Conservation (phyloP, 2,113 vertebrate genomes). For the Nerophis lumbriciformis region DNA sequence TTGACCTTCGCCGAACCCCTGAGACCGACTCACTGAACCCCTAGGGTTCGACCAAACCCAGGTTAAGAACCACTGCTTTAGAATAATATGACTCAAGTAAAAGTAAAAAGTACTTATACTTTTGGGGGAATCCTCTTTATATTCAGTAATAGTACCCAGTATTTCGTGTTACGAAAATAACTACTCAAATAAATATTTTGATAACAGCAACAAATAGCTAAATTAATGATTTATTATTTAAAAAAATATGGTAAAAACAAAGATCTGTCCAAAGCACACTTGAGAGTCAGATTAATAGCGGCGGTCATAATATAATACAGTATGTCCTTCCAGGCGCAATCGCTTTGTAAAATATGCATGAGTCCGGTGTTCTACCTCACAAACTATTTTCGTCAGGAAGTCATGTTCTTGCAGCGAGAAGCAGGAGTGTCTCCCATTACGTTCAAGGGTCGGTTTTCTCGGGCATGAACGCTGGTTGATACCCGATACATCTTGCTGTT, state of each 20-base stretch:
- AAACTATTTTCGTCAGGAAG: not conserved
- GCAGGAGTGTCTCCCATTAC: conserved; percentile 3
- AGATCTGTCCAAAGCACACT: not conserved
- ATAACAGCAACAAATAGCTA: not conserved
- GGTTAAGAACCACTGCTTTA: too few relatives aligned
- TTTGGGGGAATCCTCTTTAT: too few relatives aligned
- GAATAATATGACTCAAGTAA: too few relatives aligned
- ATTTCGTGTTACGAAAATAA: too few relatives aligned
- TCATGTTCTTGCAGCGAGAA: not conserved
- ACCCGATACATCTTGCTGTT: conserved; percentile 3
- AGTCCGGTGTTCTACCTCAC: not conserved
- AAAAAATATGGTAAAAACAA: not conserved
- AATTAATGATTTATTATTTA: not conserved
- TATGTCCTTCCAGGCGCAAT: not conserved
- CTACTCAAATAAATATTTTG: too few relatives aligned
- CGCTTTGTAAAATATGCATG: not conserved
- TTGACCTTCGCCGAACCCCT: too few relatives aligned
- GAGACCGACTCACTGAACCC: too few relatives aligned
- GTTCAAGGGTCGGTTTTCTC: conserved; percentile 7
- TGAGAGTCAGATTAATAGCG: not conserved
- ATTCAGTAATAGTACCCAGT: too few relatives aligned
- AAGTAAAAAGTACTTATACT: too few relatives aligned
- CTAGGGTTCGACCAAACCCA: too few relatives aligned
- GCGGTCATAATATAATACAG: not conserved
- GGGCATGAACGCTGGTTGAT: not conserved